phyloP scores from a whole-genome alignment of 2,888 invertebrate species.

The Philhelius pedissequus region DNA sequence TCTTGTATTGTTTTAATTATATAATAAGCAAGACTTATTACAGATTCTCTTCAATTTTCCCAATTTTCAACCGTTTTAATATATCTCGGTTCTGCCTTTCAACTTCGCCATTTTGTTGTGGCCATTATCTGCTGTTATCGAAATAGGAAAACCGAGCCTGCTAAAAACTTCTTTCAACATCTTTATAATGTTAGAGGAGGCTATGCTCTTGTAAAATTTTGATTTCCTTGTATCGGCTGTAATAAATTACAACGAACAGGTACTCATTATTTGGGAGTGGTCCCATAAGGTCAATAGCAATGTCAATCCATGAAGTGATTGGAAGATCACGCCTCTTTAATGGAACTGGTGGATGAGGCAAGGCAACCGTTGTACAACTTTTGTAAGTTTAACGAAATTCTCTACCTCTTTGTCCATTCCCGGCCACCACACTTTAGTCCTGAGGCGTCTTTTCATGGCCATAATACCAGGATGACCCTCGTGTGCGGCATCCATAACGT shows the following conservation, averaged over 20 bases:
- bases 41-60: conserved; percentile 47
- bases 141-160: conserved; percentile 49
- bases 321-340: conserved; percentile 40
- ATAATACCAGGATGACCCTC: conserved; percentile 75
- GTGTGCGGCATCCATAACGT: conserved; percentile 70
- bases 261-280: conserved; percentile 49
- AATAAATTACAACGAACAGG: conserved; percentile 51
- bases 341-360: conserved; percentile 16
- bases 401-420: conserved; percentile 72
- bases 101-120: conserved; percentile 52
- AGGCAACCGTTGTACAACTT: conserved; percentile 45
- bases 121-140: conserved; percentile 67
- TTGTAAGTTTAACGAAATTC: conserved; percentile 29
- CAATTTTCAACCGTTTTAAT: conserved; percentile 39
- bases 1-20: no score
- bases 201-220: conserved; percentile 32
- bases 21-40: no score
- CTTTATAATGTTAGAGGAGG: conserved; percentile 28
- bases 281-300: conserved; percentile 36
- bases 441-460: conserved; percentile 72
- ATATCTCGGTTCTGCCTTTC: conserved; percentile 43
- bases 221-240: conserved; percentile 45
- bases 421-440: conserved; percentile 73
- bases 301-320: conserved; percentile 30
- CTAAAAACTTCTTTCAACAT: conserved; percentile 45